These are phyloP conservation scores for Atlantisia rogersi DNA, from an alignment of 2,113 vertebrate genomes.

Conservation along the genomic window DNA sequence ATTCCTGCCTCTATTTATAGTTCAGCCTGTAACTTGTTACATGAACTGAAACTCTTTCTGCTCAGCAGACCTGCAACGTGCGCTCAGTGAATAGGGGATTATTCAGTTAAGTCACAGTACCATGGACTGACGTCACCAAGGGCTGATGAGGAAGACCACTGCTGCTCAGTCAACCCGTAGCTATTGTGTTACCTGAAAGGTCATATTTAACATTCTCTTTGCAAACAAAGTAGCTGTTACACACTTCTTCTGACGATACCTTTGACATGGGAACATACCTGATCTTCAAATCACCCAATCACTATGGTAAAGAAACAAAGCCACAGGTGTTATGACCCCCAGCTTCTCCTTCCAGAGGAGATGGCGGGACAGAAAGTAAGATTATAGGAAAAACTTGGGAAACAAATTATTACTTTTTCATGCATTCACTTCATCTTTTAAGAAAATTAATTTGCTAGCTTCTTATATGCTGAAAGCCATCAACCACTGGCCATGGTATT, in stretches of 20 bases:
- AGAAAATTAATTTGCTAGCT: not conserved
- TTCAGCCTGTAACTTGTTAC: conserved; percentile 6
- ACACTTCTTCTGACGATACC: not conserved
- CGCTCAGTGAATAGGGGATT: not conserved
- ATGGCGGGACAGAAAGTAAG: not conserved
- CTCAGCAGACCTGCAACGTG: not conserved
- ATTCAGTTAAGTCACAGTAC: not conserved
- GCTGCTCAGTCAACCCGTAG: not conserved
- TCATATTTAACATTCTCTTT: not conserved
- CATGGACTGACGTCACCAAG: fast-evolving
- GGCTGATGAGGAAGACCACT: not conserved
- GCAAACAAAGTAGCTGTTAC: not conserved
- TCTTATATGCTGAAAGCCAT: not conserved
- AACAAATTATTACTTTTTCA: not conserved
- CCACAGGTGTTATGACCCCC: not conserved
- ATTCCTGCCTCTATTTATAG: conserved; percentile 23
- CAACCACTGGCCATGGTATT: not conserved
- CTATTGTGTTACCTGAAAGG: not conserved
- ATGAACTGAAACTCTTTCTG: conserved; percentile 15
- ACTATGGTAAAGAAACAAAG: not conserved
- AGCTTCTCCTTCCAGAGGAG: not conserved
- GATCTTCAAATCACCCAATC: not conserved
- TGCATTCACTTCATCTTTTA: not conserved
- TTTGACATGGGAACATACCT: not conserved
- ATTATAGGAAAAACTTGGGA: not conserved